Conservation (phyloP, 2,888 invertebrate genomes). For the Euspilapteryx auroguttella region DNA sequence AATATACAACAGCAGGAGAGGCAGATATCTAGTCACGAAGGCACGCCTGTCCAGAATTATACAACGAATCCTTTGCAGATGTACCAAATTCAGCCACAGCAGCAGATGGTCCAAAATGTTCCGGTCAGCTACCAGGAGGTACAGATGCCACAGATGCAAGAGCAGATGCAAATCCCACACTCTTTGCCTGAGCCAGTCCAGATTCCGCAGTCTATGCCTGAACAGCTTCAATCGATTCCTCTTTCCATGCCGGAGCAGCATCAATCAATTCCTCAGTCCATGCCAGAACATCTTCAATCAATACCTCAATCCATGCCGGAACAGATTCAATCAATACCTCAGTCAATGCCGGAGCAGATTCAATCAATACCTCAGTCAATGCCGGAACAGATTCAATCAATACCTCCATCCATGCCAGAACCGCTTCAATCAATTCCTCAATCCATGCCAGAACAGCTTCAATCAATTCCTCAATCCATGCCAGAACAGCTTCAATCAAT, state of each 20-base stretch:
- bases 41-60: slow-evolving; percentile 52
- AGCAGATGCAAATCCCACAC: slow-evolving; percentile 4
- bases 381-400: no score
- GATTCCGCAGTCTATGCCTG: slow-evolving; percentile 11
- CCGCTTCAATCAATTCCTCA: no score
- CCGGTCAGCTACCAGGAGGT: slow-evolving; percentile 1
- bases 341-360: no score
- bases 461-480: slow-evolving; percentile 25
- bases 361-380: no score
- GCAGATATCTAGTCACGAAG: slow-evolving; percentile 56
- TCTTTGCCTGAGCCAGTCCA: slow-evolving; percentile 7
- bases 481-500: no score
- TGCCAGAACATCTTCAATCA: no score
- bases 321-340: no score
- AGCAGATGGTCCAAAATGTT: slow-evolving; percentile 20
- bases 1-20: slow-evolving; percentile 42
- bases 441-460: slow-evolving; percentile 25
- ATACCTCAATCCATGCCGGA: slow-evolving; percentile 13
- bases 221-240: no score
- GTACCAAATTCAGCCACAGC: slow-evolving; percentile 30
- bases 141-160: slow-evolving; percentile 9
- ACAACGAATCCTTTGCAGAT: slow-evolving; percentile 45
- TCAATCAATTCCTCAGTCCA: slow-evolving; percentile 1
- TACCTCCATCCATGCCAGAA: slow-evolving; percentile 26
- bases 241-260: slow-evolving; percentile 14